phyloP scores from a whole-genome alignment of 1,140 invertebrate genomes.

The Vanessa atalanta region DNA sequence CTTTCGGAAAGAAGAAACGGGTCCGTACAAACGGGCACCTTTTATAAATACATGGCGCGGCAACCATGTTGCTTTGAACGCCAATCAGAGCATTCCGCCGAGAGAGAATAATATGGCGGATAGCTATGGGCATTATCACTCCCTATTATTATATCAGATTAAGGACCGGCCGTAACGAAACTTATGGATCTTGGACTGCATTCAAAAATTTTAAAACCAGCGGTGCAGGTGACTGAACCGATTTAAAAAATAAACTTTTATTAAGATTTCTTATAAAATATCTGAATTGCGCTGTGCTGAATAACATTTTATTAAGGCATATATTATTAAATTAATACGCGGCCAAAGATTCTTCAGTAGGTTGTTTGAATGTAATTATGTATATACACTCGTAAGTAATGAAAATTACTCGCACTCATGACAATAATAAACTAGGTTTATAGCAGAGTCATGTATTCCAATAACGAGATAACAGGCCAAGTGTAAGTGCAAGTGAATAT shows the following conservation, averaged over 20 bases:
- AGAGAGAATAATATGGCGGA: conserved; percentile 64
- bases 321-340: no score
- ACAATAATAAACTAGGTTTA: conserved; percentile 37
- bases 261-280: background rate
- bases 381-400: no score
- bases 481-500: conserved; percentile 49
- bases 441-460: conserved; percentile 34
- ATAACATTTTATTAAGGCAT: background rate
- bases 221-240: conserved; percentile 3
- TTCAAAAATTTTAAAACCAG: conserved; percentile 36
- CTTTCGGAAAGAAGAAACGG: conserved; percentile 46
- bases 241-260: conserved; percentile 1
- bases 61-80: conserved; percentile 65
- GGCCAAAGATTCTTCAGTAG: background rate
- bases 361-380: background rate
- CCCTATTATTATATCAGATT: conserved; percentile 60
- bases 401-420: conserved; percentile 30
- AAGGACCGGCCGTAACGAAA: conserved; percentile 43
- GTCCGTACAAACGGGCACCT: conserved; percentile 49
- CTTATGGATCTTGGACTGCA: conserved; percentile 34
- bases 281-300: no score
- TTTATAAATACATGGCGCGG: conserved; percentile 67
- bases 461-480: conserved; percentile 54
- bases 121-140: conserved; percentile 62
- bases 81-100: conserved; percentile 63